A percentile compares a stretch with the other conserved stretches of the same genome.
Conservation (phyloP, 1,140 invertebrate genomes). For the Drosophila athabasca region DNA sequence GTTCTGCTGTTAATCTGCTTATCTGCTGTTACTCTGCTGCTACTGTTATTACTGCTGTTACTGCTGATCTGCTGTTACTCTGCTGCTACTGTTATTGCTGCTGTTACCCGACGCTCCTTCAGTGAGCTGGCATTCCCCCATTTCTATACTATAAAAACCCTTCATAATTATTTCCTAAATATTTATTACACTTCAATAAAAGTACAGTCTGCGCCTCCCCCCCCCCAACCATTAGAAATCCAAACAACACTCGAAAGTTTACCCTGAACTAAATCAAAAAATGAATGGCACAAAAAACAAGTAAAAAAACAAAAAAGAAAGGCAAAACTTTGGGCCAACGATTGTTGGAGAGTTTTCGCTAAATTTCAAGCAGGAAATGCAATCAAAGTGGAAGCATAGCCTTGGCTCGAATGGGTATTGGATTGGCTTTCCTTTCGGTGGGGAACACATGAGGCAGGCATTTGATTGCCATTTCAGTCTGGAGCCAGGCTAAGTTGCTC, state of each 20-base stretch:
- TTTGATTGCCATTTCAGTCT: constrained; percentile 42
- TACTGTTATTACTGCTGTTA: no score
- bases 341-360: constrained; percentile 7
- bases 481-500: constrained; percentile 1
- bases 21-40: no score
- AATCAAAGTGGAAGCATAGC: constrained; percentile 25
- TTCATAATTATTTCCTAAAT: background rate
- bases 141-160: no score
- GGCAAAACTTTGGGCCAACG: background rate
- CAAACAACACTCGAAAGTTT: constrained; percentile 4
- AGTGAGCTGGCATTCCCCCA: no score
- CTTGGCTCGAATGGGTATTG: constrained; percentile 17
- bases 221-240: constrained; percentile 2
- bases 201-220: background rate
- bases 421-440: constrained; percentile 32
- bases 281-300: background rate
- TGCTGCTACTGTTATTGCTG: no score
- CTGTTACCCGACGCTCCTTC: no score
- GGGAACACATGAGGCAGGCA: constrained; percentile 16
- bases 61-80: no score
- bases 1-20: no score
- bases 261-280: background rate
- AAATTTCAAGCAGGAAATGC: constrained; percentile 47
- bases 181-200: constrained; percentile 9
- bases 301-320: background rate